These are phyloP conservation scores for Dendrophyllia cribrosa DNA, from an alignment of 64 coral and sea anemone species.

Conservation along the genomic window DNA sequence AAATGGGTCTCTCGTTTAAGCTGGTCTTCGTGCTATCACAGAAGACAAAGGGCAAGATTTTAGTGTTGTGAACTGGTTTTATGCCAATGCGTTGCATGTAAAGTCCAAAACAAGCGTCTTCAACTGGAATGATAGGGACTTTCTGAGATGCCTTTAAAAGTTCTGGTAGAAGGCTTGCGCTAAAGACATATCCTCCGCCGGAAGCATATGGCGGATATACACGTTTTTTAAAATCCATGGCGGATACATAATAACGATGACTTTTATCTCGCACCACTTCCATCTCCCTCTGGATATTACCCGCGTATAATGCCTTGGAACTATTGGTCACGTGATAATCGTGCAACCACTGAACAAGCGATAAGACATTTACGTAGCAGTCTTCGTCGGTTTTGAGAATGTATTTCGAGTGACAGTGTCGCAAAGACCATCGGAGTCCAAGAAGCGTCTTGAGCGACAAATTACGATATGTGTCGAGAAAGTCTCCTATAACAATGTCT, in stretches of 20 bases:
- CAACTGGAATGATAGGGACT: conserved; percentile 53
- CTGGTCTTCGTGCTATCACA: conserved; percentile 9
- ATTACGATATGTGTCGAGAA: conserved; percentile 62
- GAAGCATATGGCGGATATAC: conserved; percentile 50
- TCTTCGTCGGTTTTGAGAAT: conserved; percentile 76
- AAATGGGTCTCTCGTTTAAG: conserved; percentile 51
- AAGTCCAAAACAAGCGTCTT: conserved; percentile 67
- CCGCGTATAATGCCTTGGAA: conserved; percentile 46
- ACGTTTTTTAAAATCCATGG: background rate
- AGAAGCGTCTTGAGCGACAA: conserved; percentile 56
- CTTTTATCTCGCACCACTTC: conserved; percentile 26
- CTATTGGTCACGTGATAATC: conserved; percentile 51
- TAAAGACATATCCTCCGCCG: conserved; percentile 63
- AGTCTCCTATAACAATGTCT: conserved; percentile 69
- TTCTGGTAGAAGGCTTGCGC: conserved; percentile 33
- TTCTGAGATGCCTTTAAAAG: conserved; percentile 4
- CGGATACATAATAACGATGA: conserved; percentile 45
- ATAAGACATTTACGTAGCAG: conserved; percentile 66
- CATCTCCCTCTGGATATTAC: conserved; percentile 65
- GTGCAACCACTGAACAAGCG: conserved; percentile 51
- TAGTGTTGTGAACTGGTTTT: conserved; percentile 12
- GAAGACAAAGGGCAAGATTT: conserved; percentile 50
- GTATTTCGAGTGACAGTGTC: conserved; percentile 59
- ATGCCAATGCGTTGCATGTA: conserved; percentile 50
- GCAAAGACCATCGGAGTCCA: conserved; percentile 33